phyloP scores from a whole-genome alignment of 2,113 vertebrate species.

The Gopherus evgoodei region DNA sequence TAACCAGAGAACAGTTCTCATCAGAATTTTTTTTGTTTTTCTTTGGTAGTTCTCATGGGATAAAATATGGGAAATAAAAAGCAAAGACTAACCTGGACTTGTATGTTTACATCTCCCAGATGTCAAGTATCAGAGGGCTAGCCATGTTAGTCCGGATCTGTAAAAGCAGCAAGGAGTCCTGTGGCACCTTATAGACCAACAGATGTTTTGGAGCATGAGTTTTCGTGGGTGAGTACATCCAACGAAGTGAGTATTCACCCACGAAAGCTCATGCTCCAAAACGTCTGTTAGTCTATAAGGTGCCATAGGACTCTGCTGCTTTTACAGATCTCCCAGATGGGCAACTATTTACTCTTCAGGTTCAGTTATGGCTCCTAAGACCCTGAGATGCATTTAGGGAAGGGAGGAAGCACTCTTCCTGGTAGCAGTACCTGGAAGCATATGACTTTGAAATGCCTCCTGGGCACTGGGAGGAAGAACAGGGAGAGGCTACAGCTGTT shows the following conservation, averaged over 20 bases:
- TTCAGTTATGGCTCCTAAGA: constrained; percentile 28
- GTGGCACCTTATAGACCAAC: too few species aligned
- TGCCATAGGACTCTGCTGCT: too few species aligned
- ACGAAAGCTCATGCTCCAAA: too few species aligned
- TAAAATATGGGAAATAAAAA: constrained; percentile 37
- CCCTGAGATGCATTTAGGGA: constrained; percentile 48
- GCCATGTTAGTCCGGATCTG: too few species aligned
- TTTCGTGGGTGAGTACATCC: too few species aligned
- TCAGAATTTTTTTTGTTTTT: background rate
- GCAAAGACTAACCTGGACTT: background rate
- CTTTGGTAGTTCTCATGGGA: constrained; percentile 17
- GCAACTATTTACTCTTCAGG: background rate
- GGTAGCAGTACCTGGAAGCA: constrained; percentile 33
- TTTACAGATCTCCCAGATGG: background rate
- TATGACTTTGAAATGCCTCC: constrained; percentile 32
- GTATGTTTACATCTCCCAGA: background rate
- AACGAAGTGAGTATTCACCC: too few species aligned
- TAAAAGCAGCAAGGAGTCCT: too few species aligned
- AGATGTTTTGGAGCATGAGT: too few species aligned
- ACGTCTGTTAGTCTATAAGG: too few species aligned
- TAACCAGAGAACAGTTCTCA: background rate
- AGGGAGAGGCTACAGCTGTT: background rate
- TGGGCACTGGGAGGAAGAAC: background rate
- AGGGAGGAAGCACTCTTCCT: constrained; percentile 36
- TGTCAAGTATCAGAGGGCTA: background rate